A percentile compares a stretch with the other conserved stretches of the same genome.
phyloP scores from a whole-genome alignment of 2,888 invertebrate species.

The Lithophane leautieri region DNA sequence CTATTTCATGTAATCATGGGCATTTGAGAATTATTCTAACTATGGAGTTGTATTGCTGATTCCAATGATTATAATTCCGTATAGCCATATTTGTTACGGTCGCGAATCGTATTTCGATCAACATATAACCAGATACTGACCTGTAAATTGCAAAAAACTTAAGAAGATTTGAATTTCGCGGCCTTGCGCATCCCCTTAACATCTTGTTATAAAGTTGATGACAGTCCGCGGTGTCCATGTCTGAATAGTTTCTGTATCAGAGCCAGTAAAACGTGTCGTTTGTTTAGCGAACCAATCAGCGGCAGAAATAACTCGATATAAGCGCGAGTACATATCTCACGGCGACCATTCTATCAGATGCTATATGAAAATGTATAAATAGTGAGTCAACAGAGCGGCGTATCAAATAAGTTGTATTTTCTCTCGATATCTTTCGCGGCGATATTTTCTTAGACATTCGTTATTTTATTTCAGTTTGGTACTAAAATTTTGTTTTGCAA shows the following conservation, averaged over 20 bases:
- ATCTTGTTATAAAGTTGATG: constrained; percentile 41
- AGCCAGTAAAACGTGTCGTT: constrained; percentile 56
- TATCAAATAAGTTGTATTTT: constrained; percentile 64
- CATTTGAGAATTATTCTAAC: too few species aligned
- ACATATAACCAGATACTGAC: too few species aligned
- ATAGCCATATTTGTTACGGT: too few species aligned
- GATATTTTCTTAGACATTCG: constrained; percentile 49
- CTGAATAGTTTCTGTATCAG: constrained; percentile 26
- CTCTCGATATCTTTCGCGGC: constrained; percentile 56
- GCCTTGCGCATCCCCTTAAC: neutral
- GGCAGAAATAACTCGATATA: constrained; percentile 61
- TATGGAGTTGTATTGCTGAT: too few species aligned
- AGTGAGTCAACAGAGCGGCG: constrained; percentile 65
- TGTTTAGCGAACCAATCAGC: constrained; percentile 62
- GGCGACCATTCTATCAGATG: constrained; percentile 66
- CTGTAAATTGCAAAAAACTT: too few species aligned
- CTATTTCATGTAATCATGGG: too few species aligned
- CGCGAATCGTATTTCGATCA: too few species aligned
- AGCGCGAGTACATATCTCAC: constrained; percentile 54
- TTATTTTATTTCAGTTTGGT: constrained; percentile 52
- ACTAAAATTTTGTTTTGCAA: constrained; percentile 49
- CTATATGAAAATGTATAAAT: constrained; percentile 70
- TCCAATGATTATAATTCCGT: too few species aligned
- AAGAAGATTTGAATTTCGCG: too few species aligned
- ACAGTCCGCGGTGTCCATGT: constrained; percentile 13